A percentile compares a stretch with the other conserved stretches of the same genome.
Conservation (phyloP, 2,797 vertebrate species). For the Petrocephalus sullivani region DNA sequence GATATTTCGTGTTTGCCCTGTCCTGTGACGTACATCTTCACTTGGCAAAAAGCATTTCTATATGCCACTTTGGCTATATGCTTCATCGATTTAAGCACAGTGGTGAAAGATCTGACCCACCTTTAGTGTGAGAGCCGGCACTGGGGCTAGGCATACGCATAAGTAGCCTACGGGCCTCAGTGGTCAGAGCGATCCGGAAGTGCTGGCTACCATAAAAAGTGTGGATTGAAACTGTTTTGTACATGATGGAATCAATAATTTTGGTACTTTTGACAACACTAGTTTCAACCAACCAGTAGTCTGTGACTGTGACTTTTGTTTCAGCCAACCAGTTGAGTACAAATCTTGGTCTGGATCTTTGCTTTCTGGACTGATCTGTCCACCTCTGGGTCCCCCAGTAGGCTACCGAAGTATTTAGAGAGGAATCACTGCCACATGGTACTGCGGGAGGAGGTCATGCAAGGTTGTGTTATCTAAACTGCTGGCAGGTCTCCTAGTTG, state of each 20-base stretch:
- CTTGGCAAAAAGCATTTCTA: neutral
- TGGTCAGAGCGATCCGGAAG: neutral
- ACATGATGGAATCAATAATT: neutral
- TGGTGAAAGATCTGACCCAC: neutral
- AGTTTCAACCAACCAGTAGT: neutral
- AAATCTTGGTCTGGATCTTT: neutral
- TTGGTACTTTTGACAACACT: neutral
- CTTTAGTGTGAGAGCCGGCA: neutral
- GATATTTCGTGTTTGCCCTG: neutral
- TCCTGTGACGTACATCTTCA: neutral
- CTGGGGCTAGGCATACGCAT: neutral
- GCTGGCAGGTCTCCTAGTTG: slow-evolving; percentile 26
- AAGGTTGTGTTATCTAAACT: slow-evolving; percentile 3
- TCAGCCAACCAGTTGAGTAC: neutral
- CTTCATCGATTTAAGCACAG: neutral
- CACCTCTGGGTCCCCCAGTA: neutral
- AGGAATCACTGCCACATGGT: neutral
- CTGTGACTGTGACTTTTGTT: neutral
- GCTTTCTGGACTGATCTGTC: neutral
- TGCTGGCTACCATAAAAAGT: neutral
- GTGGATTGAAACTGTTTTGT: neutral
- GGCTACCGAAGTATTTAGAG: neutral
- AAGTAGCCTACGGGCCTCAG: neutral
- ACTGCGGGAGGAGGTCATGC: neutral
- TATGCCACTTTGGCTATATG: neutral